These are phyloP conservation scores for Sinocyclocheilus grahami DNA, from an alignment of 2,113 vertebrate species.

Conservation along the genomic window DNA sequence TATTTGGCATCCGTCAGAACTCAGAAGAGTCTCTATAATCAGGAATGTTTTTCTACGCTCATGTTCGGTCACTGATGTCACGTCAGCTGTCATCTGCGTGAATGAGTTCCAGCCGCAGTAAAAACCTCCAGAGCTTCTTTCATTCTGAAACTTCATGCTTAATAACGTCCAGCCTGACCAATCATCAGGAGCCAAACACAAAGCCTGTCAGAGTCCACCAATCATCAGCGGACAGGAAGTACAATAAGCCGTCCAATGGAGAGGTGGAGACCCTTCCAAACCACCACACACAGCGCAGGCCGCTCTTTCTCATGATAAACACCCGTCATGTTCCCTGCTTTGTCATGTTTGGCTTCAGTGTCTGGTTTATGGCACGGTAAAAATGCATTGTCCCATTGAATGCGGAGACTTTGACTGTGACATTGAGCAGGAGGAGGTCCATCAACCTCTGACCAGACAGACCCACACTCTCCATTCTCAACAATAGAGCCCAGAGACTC, in stretches of 20 bases:
- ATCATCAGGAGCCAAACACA: constrained; percentile 65
- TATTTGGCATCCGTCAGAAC: background rate
- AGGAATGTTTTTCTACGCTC: background rate
- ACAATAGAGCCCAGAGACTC: constrained; percentile 45
- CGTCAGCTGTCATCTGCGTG: background rate
- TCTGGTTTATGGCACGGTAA: constrained; percentile 77
- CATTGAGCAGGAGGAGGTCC: constrained; percentile 59
- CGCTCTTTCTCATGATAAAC: constrained; percentile 76
- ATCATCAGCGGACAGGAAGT: constrained; percentile 54
- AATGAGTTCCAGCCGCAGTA: background rate
- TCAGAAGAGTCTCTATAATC: background rate
- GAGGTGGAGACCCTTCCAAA: constrained; percentile 52
- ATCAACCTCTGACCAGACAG: constrained; percentile 34
- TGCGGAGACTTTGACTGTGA: constrained; percentile 61
- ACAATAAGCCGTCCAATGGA: constrained; percentile 19
- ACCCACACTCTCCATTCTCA: constrained; percentile 25
- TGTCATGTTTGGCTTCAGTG: constrained; percentile 73
- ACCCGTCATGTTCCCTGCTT: constrained; percentile 62
- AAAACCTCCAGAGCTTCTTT: constrained; percentile 27
- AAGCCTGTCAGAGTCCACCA: constrained; percentile 66
- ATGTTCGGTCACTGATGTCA: background rate
- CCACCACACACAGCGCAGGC: constrained; percentile 67
- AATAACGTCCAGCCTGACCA: constrained; percentile 1
- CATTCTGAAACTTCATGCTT: background rate
- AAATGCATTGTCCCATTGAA: constrained; percentile 74